These are phyloP conservation scores for Hybos culiciformis DNA, from an alignment of 2,888 invertebrate species.

Conservation along the genomic window DNA sequence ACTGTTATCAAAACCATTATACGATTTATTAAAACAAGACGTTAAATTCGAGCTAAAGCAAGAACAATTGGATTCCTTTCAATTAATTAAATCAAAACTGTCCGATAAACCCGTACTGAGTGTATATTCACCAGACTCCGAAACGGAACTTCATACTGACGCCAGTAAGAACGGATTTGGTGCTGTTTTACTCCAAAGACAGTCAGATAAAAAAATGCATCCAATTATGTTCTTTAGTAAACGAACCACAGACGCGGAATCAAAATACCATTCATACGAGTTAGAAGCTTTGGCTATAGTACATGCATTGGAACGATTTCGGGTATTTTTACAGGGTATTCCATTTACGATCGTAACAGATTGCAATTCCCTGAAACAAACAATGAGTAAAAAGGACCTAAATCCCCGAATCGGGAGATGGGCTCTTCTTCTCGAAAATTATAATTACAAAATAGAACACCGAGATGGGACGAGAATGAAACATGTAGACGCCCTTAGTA, in stretches of 20 bases:
- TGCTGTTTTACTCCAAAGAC: too few species aligned
- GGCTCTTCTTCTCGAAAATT: not conserved
- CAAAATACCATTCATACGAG: not conserved
- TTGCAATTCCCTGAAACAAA: not conserved
- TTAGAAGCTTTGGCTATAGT: too few species aligned
- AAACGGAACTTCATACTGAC: too few species aligned
- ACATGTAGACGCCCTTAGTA: not conserved
- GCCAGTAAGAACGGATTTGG: too few species aligned
- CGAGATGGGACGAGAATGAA: not conserved
- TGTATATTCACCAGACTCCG: slow-evolving; percentile 2
- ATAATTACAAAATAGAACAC: not conserved
- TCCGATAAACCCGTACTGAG: slow-evolving; percentile 1
- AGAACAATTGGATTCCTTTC: not conserved
- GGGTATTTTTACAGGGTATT: too few species aligned
- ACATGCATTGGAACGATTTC: too few species aligned
- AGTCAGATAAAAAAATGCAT: too few species aligned
- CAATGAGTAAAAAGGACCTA: not conserved
- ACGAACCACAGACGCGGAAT: too few species aligned
- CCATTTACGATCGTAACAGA: too few species aligned
- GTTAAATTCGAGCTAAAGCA: slow-evolving; percentile 4
- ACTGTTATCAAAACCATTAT: not conserved
- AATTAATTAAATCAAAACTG: not conserved
- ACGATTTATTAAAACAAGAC: not conserved
- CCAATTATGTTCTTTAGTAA: too few species aligned
- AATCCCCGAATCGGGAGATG: not conserved